A percentile compares a stretch with the other conserved stretches of the same genome.
Evolutionary conservation across 2,113 vertebrate genomes (phyloP).

Genomic region (Ptilorrhoa leucosticta): DNA sequence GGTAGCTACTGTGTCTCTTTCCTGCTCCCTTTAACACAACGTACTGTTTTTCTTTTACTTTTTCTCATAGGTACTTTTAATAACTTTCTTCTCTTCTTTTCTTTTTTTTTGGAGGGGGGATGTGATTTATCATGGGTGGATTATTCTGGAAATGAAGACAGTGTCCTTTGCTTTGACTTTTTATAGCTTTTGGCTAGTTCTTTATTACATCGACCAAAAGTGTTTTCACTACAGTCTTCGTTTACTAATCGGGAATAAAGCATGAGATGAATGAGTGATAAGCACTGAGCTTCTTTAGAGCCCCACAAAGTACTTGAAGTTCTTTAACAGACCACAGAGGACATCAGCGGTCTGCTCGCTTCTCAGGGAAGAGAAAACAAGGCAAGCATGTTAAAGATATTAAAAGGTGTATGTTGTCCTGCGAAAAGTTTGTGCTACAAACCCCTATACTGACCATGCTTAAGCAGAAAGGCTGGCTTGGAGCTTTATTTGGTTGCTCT

Average conservation of each 20-base stretch:
- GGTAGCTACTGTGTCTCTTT: background rate
- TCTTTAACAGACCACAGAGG: background rate
- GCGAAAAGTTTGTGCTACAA: background rate
- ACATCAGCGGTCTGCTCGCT: rapidly evolving
- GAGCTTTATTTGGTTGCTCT: background rate
- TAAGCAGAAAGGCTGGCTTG: background rate
- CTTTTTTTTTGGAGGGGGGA: rapidly evolving
- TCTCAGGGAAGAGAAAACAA: background rate
- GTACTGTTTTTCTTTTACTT: background rate
- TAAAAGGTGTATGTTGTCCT: background rate
- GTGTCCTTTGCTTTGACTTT: background rate
- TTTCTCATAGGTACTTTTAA: background rate
- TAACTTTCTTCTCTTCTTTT: background rate
- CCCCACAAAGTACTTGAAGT: background rate
- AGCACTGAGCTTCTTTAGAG: background rate
- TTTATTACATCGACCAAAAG: background rate
- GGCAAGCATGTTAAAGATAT: background rate
- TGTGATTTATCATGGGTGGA: background rate
- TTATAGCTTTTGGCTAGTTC: background rate
- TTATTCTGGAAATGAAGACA: background rate
- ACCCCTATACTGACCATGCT: background rate
- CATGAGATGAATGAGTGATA: background rate
- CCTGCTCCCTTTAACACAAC: background rate
- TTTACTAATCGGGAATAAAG: background rate
- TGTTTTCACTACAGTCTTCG: background rate